Percentiles rank a stretch among this genome's conserved stretches.
These are phyloP conservation scores for Pachycephus smyrnensis DNA, from an alignment of 2,888 invertebrate species.

Conservation along the genomic window DNA sequence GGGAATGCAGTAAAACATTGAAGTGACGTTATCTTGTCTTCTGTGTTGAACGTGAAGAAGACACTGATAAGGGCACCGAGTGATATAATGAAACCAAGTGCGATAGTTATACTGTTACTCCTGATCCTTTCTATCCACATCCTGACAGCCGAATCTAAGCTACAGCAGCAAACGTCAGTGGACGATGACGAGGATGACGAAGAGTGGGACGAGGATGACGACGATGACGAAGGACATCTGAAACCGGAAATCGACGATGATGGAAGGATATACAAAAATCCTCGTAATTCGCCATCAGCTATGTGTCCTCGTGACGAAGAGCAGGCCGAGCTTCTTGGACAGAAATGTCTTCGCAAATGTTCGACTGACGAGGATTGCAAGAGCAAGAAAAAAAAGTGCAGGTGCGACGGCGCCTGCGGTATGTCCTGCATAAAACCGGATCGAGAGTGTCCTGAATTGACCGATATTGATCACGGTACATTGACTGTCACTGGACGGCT, in stretches of 20 bases:
- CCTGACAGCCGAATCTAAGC: constrained; percentile 56
- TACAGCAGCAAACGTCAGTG: constrained; percentile 53
- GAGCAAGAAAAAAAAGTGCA: constrained; percentile 95
- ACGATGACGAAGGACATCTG: constrained; percentile 56
- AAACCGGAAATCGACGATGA: constrained; percentile 80
- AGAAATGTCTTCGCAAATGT: constrained; percentile 92
- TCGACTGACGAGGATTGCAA: constrained; percentile 95
- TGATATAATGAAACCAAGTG: constrained; percentile 53
- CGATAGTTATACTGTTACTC: constrained; percentile 43
- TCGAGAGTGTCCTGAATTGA: constrained; percentile 86
- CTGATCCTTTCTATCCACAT: constrained; percentile 50
- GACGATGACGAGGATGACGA: constrained; percentile 70
- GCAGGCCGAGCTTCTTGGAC: constrained; percentile 84
- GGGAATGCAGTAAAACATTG: background rate
- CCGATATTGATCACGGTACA: constrained; percentile 81
- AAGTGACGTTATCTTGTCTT: background rate
- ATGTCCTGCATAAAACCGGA: constrained; percentile 98
- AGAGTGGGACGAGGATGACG: constrained; percentile 68
- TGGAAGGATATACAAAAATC: constrained; percentile 87
- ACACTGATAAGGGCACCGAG: constrained; percentile 1
- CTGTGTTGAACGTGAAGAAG: background rate
- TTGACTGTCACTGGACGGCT: constrained; percentile 82
- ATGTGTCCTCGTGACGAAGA: constrained; percentile 89
- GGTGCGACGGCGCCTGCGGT: constrained; percentile 97
- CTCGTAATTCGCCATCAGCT: constrained; percentile 87